These are phyloP conservation scores for Apus apus DNA, from an alignment of 2,113 vertebrate species.

Conservation along the genomic window DNA sequence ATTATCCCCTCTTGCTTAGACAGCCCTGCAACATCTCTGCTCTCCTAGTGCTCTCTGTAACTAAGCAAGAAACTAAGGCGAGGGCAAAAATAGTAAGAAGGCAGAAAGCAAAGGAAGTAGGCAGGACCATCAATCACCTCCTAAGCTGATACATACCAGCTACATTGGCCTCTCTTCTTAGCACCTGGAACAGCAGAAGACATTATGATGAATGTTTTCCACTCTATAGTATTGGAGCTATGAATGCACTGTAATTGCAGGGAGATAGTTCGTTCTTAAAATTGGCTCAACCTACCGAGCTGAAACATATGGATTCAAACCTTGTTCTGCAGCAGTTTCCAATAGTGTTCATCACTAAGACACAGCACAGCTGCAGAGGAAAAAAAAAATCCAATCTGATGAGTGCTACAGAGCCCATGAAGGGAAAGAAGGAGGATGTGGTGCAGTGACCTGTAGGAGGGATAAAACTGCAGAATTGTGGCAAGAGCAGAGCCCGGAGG, in stretches of 20 bases:
- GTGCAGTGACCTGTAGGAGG: background rate
- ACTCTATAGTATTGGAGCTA: background rate
- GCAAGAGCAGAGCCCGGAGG: background rate
- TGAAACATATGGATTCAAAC: constrained; percentile 8
- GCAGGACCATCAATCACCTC: constrained; percentile 16
- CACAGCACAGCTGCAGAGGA: background rate
- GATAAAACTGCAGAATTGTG: background rate
- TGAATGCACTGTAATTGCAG: background rate
- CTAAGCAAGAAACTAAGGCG: background rate
- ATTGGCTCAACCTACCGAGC: background rate
- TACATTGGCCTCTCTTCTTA: background rate
- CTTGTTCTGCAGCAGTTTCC: constrained; percentile 14
- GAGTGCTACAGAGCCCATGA: background rate
- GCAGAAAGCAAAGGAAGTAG: constrained; percentile 17
- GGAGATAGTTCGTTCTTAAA: background rate
- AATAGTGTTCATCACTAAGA: background rate
- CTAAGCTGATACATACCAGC: constrained; percentile 5
- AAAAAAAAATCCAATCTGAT: background rate
- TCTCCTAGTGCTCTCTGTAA: background rate
- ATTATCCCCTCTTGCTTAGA: background rate
- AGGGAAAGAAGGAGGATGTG: background rate
- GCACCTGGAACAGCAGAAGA: constrained; percentile 45
- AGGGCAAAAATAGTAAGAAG: constrained; percentile 1
- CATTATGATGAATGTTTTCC: constrained; percentile 37
- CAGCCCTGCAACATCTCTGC: background rate